Evolutionary conservation across 2,113 vertebrate species (phyloP), one percentile per base, ranked within the genome.

Genomic region (Diadophis punctatus): DNA sequence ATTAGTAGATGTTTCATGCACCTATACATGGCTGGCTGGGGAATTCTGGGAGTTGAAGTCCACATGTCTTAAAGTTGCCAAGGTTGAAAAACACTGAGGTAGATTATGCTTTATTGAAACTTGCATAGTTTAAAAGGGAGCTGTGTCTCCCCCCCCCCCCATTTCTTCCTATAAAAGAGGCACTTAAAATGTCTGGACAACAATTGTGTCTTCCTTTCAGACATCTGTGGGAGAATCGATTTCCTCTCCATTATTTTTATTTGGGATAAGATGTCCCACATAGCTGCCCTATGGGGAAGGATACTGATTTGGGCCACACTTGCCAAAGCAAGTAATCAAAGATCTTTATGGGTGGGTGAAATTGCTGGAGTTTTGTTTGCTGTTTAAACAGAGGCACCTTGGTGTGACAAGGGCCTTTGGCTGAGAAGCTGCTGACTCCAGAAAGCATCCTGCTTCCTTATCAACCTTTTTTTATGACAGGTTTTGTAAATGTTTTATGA

Each of bases 401-500:
- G 96, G 96, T 96, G 96, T 96, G 91, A 96, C 93, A 96, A n/a
- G 95, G 92, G 92, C 92, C 90, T 94, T 97, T 97, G 96, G 95
- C 95, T 91, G 91, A 88, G 94, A 97, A 97, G 97, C 96, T 98
- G 98, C 98, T 98, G 98, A 98, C 97, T 98, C 96, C 96, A 96
- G 97, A 97, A 97, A 0, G 92, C 96, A 95, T 94, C 94, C 94
- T 96, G 93, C 95, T 96, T 86, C 93, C 97, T 98, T 98, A 98
- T 98, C 98, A 52, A 96, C 68, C 49, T 0, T 0, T 68, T 60
- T 98, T 98, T 97, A 98, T 98, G 96, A 96, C 94, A 89, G 94
- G 96, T 93, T 97, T 97, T 96, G 98, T 98, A 98, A 98, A 98
- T 94, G 98, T 97, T 98, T 98, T 98, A 98, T 96, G 97, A 96